Base-by-base conservation (phyloP, 2,888 invertebrate species). In the Chorisops tibialis region DNA sequence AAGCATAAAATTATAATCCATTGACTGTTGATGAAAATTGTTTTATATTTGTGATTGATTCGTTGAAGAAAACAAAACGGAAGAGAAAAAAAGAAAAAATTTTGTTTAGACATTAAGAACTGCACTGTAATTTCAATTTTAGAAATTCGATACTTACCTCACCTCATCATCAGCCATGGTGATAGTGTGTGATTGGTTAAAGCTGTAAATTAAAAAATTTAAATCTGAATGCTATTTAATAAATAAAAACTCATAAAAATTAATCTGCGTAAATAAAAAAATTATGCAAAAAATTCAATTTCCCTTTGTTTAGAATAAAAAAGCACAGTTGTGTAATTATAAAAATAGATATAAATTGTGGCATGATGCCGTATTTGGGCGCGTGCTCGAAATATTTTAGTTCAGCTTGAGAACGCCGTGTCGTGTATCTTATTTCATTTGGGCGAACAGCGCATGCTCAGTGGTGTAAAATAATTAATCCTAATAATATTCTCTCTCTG, bases 81-180 rank as follows among this genome's bases (percentile, higher is more conserved):
- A n/a, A n/a, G n/a, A n/a, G n/a, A n/a, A n/a, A n/a, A n/a, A n/a
- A n/a, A n/a, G n/a, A n/a, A n/a, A n/a, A n/a, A 64, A 61, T 65
- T 56, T 52, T 60, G 54, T 61, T 39, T 61, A 49, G 59, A 50
- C 61, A 43, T 56, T 51, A 66, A 65, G 18, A 50, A 41, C 24
- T 21, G 47, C 19, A 30, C 5, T n/a, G 58, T 6, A 14, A 52
- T 37, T 58, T 50, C 12, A 24, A 54, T 19, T 58, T 45, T 59
- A 48, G 30, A 30, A 30, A 39, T 38, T 30, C 45, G 74, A 75
- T 81, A 85, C 90, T 81, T 83, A 92, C 91, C 92, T 91, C 85
- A 92, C 92, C 84, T 93, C 93, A 86, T 93, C 93, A 86, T 93
- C 93, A 84, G 91, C 91, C 93, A 93, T 93, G 83, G 78, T 89